These are phyloP conservation scores for Cosmorhoe ocellata DNA, from an alignment of 2,888 invertebrate species.

Conservation along the genomic window DNA sequence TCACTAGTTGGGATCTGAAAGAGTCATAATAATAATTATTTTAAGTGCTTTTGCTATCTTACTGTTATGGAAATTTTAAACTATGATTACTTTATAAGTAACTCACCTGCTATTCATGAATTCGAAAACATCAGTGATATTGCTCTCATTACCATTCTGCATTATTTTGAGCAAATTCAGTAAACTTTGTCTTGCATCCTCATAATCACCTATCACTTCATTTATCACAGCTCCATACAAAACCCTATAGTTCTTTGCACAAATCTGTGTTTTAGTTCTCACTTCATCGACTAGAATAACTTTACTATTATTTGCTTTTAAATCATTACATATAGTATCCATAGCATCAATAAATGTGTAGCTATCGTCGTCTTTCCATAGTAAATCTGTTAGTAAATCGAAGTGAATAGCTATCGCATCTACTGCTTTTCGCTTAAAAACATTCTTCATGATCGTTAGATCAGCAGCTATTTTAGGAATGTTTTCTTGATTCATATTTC, in stretches of 20 bases:
- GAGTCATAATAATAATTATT: not conserved
- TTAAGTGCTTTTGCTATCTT: no score
- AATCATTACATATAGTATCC: conserved; percentile 49
- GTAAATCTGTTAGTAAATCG: conserved; percentile 61
- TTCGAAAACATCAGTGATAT: conserved; percentile 46
- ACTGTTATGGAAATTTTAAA: no score
- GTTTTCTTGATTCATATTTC: conserved; percentile 42
- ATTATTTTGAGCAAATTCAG: conserved; percentile 48
- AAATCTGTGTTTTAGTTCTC: conserved; percentile 57
- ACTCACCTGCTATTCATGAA: conserved; percentile 58
- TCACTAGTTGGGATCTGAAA: conserved; percentile 57
- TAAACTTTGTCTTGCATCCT: conserved; percentile 49
- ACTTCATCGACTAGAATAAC: conserved; percentile 54
- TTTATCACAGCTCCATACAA: conserved; percentile 52
- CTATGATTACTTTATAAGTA: no score
- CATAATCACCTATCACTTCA: conserved; percentile 45
- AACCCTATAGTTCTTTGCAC: conserved; percentile 55
- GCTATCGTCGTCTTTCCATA: conserved; percentile 51
- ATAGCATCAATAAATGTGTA: conserved; percentile 54
- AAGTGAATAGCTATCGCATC: conserved; percentile 64
- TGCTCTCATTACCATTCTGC: conserved; percentile 32
- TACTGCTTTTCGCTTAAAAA: conserved; percentile 59
- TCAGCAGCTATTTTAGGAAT: conserved; percentile 46
- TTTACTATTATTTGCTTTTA: conserved; percentile 51
- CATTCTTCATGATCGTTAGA: conserved; percentile 48